Conservation (phyloP, 2,797 vertebrate genomes). For the Allobates femoralis region DNA sequence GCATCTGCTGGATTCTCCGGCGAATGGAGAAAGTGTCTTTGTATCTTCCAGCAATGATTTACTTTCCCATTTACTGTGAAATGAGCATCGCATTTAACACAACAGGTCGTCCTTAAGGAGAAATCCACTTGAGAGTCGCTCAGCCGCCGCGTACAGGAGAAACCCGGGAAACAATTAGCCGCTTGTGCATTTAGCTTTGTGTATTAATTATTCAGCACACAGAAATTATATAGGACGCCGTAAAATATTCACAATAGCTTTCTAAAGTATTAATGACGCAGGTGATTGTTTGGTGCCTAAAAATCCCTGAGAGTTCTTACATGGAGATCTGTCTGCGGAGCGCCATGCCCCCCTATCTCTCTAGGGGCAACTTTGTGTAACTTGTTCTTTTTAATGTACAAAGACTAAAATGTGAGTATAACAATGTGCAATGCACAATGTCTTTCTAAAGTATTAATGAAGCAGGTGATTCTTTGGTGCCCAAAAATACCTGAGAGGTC, state of each 20-base stretch:
- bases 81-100: not conserved
- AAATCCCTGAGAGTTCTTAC: not conserved
- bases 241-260: conserved; percentile 40
- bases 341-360: not conserved
- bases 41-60: not conserved
- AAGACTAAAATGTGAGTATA: no score
- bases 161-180: conserved; percentile 30
- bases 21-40: not conserved
- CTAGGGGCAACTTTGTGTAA: not conserved
- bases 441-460: no score
- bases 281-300: not conserved
- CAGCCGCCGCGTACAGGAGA: not conserved
- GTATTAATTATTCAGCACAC: conserved; percentile 30
- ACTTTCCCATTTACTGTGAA: conserved; percentile 8
- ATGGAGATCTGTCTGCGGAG: not conserved
- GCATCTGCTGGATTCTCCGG: no score
- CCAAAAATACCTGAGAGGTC: no score
- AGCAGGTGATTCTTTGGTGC: no score
- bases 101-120: not conserved
- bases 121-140: conserved; percentile 19
- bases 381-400: not conserved
- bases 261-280: conserved; percentile 17
- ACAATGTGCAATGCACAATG: no score
- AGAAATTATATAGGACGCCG: conserved; percentile 8
- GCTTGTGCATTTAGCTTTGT: conserved; percentile 12